Conservation (phyloP, 2,113 vertebrate species). For the Coracopsis vasa region DNA sequence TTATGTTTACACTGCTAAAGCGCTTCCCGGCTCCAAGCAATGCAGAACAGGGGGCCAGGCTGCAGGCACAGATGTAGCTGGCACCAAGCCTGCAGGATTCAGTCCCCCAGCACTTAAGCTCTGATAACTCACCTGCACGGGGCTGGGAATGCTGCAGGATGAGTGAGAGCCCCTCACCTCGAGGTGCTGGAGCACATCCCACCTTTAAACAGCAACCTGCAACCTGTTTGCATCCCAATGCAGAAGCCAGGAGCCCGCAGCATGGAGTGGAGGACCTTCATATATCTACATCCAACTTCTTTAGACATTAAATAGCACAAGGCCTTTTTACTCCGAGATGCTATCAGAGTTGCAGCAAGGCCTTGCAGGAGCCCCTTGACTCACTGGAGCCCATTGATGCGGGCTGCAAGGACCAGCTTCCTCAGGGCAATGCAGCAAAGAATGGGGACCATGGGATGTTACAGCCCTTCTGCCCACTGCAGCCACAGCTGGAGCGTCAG, state of each 20-base stretch:
- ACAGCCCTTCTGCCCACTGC: neutral
- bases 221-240: neutral
- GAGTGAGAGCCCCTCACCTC: neutral
- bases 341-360: neutral
- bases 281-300: conserved; percentile 34
- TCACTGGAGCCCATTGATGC: accelerated
- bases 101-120: neutral
- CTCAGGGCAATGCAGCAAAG: neutral
- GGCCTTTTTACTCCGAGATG: neutral
- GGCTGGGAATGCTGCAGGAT: neutral
- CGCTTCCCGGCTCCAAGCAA: conserved; percentile 3
- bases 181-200: neutral
- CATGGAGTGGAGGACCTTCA: neutral
- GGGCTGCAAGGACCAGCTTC: neutral
- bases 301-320: conserved; percentile 6
- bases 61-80: conserved; percentile 1
- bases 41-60: neutral
- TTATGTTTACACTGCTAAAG: neutral
- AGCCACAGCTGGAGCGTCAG: accelerated
- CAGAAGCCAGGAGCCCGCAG: neutral
- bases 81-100: neutral
- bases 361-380: neutral
- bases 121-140: neutral
- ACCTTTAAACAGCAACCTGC: neutral
- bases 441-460: accelerated